Percentiles rank a stretch among this genome's conserved stretches.
These are phyloP conservation scores for Chauna torquata DNA, from an alignment of 2,113 vertebrate genomes.

Conservation along the genomic window DNA sequence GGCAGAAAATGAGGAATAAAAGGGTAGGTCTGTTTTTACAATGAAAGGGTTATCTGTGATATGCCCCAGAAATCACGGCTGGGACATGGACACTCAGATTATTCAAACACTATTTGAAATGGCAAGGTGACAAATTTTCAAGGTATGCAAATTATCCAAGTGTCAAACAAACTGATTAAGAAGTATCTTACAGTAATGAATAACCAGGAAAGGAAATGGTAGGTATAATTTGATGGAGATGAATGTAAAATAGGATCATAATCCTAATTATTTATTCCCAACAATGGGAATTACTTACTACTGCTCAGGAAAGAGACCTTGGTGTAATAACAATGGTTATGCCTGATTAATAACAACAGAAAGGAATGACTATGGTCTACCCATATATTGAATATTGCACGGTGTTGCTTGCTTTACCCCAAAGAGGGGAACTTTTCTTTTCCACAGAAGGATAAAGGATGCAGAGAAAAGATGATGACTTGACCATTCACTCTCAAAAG, in stretches of 20 bases:
- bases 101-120: neutral
- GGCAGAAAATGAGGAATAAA: neutral
- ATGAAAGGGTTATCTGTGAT: neutral
- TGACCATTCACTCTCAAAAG: neutral
- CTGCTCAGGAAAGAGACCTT: neutral
- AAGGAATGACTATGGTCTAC: neutral
- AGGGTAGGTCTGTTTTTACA: neutral
- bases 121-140: neutral
- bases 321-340: neutral
- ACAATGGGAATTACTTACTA: neutral
- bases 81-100: neutral
- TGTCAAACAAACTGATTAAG: neutral
- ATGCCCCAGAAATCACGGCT: neutral
- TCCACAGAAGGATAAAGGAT: neutral
- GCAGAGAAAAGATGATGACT: neutral
- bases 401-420: neutral
- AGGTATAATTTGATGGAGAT: neutral
- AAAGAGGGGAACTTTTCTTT: neutral
- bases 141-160: neutral
- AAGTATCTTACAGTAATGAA: neutral
- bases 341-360: neutral
- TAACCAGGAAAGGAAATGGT: neutral
- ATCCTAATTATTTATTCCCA: neutral
- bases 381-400: neutral
- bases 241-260: neutral